Base-by-base conservation (phyloP, 2,797 vertebrate species). In the Apogon hyalosoma region DNA sequence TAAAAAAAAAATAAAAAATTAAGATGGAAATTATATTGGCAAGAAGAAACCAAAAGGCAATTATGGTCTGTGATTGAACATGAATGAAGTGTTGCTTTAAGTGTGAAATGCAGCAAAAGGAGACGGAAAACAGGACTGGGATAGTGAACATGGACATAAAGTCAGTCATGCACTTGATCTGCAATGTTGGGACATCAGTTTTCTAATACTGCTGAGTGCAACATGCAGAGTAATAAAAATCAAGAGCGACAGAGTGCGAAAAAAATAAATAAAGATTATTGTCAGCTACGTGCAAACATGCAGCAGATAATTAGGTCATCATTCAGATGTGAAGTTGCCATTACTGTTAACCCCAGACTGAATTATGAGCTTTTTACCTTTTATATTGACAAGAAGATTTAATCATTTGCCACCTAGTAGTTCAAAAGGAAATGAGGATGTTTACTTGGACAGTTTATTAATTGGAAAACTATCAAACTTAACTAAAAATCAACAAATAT, bases 361-460 rank as follows among this genome's bases (percentile, higher is more conserved):
- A 2, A 38, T 69, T 12, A 51, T 59, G 11, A 53, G 50, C 67
- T 41, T 54, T 83, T 89, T 83, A 88, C 84, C 84, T 87, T 43
- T 80, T 71, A 79, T 41, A 70, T 73, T 19, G 66, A 60, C 53
- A 83, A 81, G 77, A 67, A 53, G 79, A 54, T 80, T 79, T 63
- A 83, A 84, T 82, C 67, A 84, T 84, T 82, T 88, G 84, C 79
- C 80, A 86, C 79, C 81, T 81, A 68, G 75, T 53, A 52, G 69
- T 86, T 78, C 48, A 82, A 82, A 84, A 75, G 67, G 73, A 84
- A 87, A 88, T 45, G 14, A 78, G 41, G 28, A 64, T 62, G 54
- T 88, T 87, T 72, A 77, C 49, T 64, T 55, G 51, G 31, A 53
- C 11, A 55, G 60, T 72, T 52, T 60, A 33, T 14, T 12, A 50